Base-by-base conservation (phyloP, 2,888 invertebrate genomes). In the Ernsta delagoae region DNA sequence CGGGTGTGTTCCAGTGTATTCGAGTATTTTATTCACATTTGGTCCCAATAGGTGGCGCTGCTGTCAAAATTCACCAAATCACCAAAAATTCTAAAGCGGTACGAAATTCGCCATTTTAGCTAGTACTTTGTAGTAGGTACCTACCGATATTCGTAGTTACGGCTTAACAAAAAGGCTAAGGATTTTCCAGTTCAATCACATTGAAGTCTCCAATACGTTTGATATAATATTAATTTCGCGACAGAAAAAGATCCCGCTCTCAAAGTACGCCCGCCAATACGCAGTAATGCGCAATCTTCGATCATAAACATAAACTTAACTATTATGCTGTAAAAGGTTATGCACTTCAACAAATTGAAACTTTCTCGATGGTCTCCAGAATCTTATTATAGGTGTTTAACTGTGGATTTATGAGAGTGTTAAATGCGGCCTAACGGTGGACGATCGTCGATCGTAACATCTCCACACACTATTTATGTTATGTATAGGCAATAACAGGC, bases 241-340 rank as follows among this genome's bases (percentile, higher is more conserved):
- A 41, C 39, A 7, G 7, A 41, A 41, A 41, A 41, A 6, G 39
- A 8, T 7, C 39, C 53, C 9, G 53, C 53, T 8, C 24, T 24
- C 24, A 3, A 9, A 53, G 31, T 31, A 16, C 16, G 12, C 50
- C 56, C 11, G 34, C n/a, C 11, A 56, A 56, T 36, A 54, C 54
- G 45, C 36, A 36, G 48, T 4, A 60, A 60, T 31, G 34, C 45
- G 48, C 59, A 59, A 24, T 59, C 11, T 9, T 16, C 6, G 48
- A 4, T 41, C 12, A 53, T 66, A 59, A 65, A 16, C 41, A 59
- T 59, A 59, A 59, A 59, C 41, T 53, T 53, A 66, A 54, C 60
- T 41, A 66, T 66, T 66, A 66, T 43, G 39, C 31, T 66, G 60
- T 66, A 66, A 67, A 60, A 67, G 66, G 66, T 67, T 67, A 60